These are phyloP conservation scores for Clarias platycephalus DNA, from an alignment of 2,797 vertebrate species.

Conservation along the genomic window DNA sequence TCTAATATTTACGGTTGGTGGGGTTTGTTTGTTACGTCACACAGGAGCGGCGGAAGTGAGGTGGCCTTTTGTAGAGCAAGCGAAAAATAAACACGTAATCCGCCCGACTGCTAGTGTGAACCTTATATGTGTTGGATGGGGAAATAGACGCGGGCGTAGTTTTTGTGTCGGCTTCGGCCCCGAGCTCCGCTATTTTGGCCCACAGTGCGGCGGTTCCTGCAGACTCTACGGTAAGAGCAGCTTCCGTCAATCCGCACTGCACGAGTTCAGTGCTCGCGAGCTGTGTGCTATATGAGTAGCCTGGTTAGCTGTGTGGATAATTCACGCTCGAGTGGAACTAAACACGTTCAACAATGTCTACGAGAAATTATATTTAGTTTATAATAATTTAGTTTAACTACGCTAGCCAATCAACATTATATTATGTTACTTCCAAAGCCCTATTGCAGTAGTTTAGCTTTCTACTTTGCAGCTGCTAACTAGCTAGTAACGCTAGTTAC, in stretches of 20 bases:
- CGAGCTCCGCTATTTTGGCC: not conserved
- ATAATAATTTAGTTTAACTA: not conserved
- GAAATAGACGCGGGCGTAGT: not conserved
- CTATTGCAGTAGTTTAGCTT: not conserved
- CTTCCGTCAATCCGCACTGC: constrained; percentile 6
- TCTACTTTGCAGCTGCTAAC: not conserved
- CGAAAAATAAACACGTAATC: constrained; percentile 81
- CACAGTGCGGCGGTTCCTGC: not conserved
- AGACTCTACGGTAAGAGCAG: constrained; percentile 30
- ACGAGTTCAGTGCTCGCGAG: not conserved
- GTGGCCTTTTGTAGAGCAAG: constrained; percentile 78
- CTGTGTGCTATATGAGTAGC: not conserved
- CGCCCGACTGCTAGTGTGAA: not conserved
- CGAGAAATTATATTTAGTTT: not conserved
- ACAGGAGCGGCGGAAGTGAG: constrained; percentile 84
- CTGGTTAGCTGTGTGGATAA: constrained; percentile 9
- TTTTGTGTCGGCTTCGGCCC: not conserved
- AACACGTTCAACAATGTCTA: not conserved
- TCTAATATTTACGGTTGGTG: not conserved
- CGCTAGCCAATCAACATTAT: not conserved
- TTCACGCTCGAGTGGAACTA: not conserved
- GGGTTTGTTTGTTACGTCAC: constrained; percentile 5
- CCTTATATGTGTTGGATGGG: constrained; percentile 36
- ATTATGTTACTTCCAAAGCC: not conserved
- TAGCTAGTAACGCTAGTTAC: not conserved